These are phyloP conservation scores for Campoplex nolae DNA, from an alignment of 2,888 invertebrate genomes.

Conservation along the genomic window DNA sequence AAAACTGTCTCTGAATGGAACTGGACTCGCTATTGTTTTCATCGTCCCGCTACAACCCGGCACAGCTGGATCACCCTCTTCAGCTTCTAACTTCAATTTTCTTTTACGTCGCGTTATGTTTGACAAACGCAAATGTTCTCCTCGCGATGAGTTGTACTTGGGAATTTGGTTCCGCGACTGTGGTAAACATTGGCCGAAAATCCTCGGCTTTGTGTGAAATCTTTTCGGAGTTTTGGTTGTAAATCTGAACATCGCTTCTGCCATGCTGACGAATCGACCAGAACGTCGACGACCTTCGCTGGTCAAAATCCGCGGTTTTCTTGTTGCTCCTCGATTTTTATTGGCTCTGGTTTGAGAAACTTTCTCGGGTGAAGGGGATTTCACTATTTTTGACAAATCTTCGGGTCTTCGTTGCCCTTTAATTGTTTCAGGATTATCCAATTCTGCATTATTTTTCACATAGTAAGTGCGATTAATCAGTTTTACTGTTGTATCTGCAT, in stretches of 20 bases:
- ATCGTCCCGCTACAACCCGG: background rate
- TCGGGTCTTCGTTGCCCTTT: background rate
- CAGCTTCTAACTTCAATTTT: too few species aligned
- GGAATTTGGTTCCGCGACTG: background rate
- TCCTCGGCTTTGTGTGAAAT: slow-evolving; percentile 81
- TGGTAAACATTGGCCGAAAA: background rate
- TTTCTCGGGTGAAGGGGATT: too few species aligned
- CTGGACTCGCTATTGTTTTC: background rate
- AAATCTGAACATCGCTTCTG: slow-evolving; percentile 86
- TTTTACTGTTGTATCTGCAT: too few species aligned
- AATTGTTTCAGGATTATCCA: background rate
- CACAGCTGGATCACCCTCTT: background rate
- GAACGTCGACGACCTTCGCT: slow-evolving; percentile 72
- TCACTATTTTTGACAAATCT: background rate
- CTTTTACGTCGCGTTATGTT: background rate
- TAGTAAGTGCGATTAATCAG: too few species aligned
- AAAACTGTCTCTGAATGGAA: too few species aligned
- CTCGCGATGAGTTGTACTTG: too few species aligned
- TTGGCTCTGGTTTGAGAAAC: background rate
- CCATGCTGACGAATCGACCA: slow-evolving; percentile 84
- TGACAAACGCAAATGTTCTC: slow-evolving; percentile 84
- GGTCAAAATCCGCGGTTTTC: slow-evolving; percentile 67
- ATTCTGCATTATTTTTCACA: background rate
- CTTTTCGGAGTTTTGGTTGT: slow-evolving; percentile 86
- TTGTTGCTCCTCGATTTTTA: background rate